Evolutionary conservation across 2,113 vertebrate species (phyloP).

Genomic region (Galeopterus variegatus): DNA sequence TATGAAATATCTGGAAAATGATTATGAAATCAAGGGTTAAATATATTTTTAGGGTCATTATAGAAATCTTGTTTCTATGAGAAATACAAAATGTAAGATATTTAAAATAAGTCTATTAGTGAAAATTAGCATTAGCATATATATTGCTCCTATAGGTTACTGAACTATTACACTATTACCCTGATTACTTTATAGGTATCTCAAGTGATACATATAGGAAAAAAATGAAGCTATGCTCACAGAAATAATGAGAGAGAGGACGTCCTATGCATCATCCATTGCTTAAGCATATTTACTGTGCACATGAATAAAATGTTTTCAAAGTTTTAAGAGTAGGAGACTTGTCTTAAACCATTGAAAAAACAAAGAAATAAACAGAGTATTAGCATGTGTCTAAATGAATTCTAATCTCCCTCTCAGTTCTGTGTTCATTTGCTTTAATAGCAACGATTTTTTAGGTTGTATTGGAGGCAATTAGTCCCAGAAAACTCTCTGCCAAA

Average conservation of each 20-base stretch:
- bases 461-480: conserved; percentile 33
- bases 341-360: conserved; percentile 28
- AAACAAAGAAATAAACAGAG: not conserved
- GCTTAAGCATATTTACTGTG: conserved; percentile 5
- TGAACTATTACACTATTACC: not conserved
- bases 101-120: not conserved
- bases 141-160: not conserved
- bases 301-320: not conserved
- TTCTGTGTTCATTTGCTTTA: conserved; percentile 29
- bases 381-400: conserved; percentile 34
- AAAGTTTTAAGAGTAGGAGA: conserved; percentile 33
- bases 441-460: not conserved
- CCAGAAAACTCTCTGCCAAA: conserved; percentile 33
- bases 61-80: not conserved
- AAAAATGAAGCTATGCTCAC: not conserved
- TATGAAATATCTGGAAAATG: not conserved
- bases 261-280: not conserved
- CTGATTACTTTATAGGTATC: not conserved
- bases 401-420: conserved; percentile 12
- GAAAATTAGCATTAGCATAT: not conserved
- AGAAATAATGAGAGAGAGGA: not conserved
- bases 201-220: not conserved
- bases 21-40: conserved; percentile 29
- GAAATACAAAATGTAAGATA: conserved; percentile 24
- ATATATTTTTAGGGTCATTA: conserved; percentile 24